Conservation (phyloP, 1,140 invertebrate species). For the Cataglyphis hispanica region DNA sequence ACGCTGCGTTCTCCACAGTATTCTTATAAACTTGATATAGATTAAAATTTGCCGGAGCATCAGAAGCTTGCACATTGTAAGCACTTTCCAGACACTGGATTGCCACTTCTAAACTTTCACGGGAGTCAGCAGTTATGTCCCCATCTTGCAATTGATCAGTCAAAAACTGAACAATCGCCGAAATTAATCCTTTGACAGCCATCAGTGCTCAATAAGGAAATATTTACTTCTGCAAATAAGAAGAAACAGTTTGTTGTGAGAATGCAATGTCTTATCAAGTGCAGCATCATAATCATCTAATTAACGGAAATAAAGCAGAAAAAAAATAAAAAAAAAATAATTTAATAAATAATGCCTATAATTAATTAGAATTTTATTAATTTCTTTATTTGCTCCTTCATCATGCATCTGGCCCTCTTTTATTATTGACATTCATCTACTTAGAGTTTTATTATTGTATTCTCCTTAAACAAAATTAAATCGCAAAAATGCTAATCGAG, state of each 20-base stretch:
- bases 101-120: slow-evolving; percentile 94
- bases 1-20: slow-evolving; percentile 78
- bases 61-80: slow-evolving; percentile 89
- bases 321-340: neutral
- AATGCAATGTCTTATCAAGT: neutral
- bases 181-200: slow-evolving; percentile 81
- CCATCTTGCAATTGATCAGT: slow-evolving; percentile 83
- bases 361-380: no score
- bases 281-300: neutral
- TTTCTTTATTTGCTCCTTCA: no score
- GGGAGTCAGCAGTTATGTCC: slow-evolving; percentile 88
- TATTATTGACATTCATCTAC: no score
- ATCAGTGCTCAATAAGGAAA: slow-evolving; percentile 68
- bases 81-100: slow-evolving; percentile 95
- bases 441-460: no score
- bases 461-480: neutral
- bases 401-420: no score
- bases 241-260: neutral
- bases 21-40: slow-evolving; percentile 86
- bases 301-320: neutral
- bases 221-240: slow-evolving; percentile 19
- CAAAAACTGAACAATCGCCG: slow-evolving; percentile 84
- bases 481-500: neutral
- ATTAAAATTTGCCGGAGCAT: slow-evolving; percentile 83
- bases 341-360: no score